A percentile compares a stretch with the other conserved stretches of the same genome.
phyloP scores from a whole-genome alignment of 2,888 invertebrate species.

The Scaptomyza tumidula region DNA sequence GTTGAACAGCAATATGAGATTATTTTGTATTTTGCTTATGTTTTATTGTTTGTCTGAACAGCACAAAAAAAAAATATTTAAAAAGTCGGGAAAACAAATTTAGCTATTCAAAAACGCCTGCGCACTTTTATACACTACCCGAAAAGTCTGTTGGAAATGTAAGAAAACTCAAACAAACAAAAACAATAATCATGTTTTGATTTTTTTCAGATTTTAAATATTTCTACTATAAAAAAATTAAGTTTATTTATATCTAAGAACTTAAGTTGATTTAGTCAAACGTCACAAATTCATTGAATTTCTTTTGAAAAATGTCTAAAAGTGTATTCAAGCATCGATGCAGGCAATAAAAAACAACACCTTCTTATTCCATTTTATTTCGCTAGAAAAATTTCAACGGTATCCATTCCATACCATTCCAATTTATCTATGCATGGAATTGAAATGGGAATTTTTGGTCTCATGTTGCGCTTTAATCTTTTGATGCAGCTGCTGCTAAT shows the following conservation, averaged over 20 bases:
- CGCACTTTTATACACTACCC: conserved; percentile 39
- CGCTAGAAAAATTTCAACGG: conserved; percentile 50
- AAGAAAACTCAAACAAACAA: background rate
- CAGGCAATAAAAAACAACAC: background rate
- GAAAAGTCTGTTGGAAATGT: conserved; percentile 2
- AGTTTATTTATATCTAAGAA: too few relatives aligned
- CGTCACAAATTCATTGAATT: background rate
- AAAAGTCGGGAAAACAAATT: conserved; percentile 6
- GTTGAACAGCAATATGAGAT: conserved; percentile 18
- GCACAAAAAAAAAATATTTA: conserved; percentile 3
- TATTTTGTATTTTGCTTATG: conserved; percentile 28
- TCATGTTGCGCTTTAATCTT: conserved; percentile 72
- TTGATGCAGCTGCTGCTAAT: conserved; percentile 64
- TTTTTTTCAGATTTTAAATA: too few relatives aligned
- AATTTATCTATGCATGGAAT: conserved; percentile 28
- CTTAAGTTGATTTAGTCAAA: too few relatives aligned
- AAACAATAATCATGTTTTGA: too few relatives aligned
- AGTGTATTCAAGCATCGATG: conserved; percentile 20
- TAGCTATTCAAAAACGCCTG: conserved; percentile 42
- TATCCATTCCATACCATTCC: conserved; percentile 53
- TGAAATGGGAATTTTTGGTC: conserved; percentile 43
- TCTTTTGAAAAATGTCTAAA: background rate
- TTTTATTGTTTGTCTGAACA: conserved; percentile 24
- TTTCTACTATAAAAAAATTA: too few relatives aligned
- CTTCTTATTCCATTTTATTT: conserved; percentile 28